Base-by-base conservation (phyloP, 2,113 vertebrate genomes). In the Peromyscus leucopus region DNA sequence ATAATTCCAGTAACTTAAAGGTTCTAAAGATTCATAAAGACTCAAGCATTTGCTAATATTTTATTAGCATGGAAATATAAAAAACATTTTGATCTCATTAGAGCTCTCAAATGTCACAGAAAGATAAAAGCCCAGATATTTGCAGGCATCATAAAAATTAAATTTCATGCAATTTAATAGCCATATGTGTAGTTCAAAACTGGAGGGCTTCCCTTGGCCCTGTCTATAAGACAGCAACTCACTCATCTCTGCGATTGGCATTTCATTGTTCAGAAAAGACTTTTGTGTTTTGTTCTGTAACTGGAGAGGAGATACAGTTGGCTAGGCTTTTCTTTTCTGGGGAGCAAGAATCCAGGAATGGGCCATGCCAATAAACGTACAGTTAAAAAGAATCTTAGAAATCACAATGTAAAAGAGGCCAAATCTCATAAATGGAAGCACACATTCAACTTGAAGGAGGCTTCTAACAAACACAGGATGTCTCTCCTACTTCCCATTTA, bases 61-160 rank as follows among this genome's bases (percentile, higher is more conserved):
- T 89, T 97, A 71, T 96, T 97, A 92, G 95, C 55, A 98, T 95
- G 21, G 65, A 95, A 82, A 31, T 89, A 63, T 33, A 31, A 87
- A 96, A 96, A 80, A 59, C 42, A 24, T 36, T 92, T 67, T 28
- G 21, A 80, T 51, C 39, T 96, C 63, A 57, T 93, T 97, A 59
- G 96, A 98, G 90, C 91, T 98, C 76, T 92, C 59, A 3, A 72
- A 97, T 94, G 97, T 97, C 93, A 61, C 89, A 97, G 97, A 98
- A 98, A 98, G 98, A 98, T 92, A 98, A 98, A 98, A 98, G 98
- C 98, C 98, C 98, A 98, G 98, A 98, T 96, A 98, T 98, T 96
- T 98, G 97, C 98, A 98, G 98, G 98, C 98, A 98, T 98, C 98
- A 97, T 98, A 98, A 98, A 99, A 98, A 98, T 98, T 98, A 95